Percentiles rank a stretch among this genome's conserved stretches.
These are phyloP conservation scores for Triplophysa yarkandensis DNA, from an alignment of 2,797 vertebrate genomes.

Conservation along the genomic window DNA sequence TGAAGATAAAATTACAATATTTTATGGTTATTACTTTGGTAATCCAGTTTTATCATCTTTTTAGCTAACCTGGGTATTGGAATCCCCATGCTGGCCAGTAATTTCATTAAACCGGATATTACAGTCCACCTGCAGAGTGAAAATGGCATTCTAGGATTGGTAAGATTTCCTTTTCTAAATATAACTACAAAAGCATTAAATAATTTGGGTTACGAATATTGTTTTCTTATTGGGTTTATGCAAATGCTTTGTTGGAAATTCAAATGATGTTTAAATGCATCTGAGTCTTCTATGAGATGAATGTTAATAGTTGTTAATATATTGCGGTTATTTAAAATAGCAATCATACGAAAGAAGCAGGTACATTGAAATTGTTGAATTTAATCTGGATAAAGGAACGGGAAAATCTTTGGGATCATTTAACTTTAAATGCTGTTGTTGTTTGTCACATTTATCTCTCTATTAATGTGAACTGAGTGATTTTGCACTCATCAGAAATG, in stretches of 20 bases:
- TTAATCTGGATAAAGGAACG: neutral
- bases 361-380: neutral
- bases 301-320: neutral
- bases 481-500: constrained; percentile 53
- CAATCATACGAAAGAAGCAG: neutral
- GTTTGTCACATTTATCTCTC: neutral
- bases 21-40: neutral
- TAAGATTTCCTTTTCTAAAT: constrained; percentile 69
- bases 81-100: constrained; percentile 96
- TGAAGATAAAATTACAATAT: neutral
- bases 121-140: constrained; percentile 97
- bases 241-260: neutral
- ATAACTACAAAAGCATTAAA: neutral
- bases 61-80: constrained; percentile 97
- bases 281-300: neutral
- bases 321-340: neutral
- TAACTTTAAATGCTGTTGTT: neutral
- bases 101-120: constrained; percentile 93
- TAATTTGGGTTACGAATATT: neutral
- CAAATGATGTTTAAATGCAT: neutral
- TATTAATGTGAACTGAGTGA: constrained; percentile 56
- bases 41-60: constrained; percentile 19
- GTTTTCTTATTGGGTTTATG: neutral
- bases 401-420: neutral
- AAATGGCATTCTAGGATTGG: constrained; percentile 96